Conservation (phyloP, 2,888 invertebrate species). For the Amphipoea oculea region DNA sequence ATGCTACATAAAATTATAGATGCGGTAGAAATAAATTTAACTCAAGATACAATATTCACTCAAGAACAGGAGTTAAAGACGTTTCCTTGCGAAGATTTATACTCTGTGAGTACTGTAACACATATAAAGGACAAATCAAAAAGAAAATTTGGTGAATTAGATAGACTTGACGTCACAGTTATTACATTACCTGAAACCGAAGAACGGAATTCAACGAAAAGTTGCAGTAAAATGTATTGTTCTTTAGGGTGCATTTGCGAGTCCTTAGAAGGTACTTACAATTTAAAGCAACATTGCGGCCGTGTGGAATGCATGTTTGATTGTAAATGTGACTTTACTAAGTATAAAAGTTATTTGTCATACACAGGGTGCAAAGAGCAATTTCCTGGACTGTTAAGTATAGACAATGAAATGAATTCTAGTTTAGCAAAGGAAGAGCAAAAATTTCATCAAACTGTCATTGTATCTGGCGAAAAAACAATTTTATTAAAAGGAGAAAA, state of each 20-base stretch:
- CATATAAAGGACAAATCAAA: conserved; percentile 80
- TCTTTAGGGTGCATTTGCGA: conserved; percentile 92
- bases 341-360: conserved; percentile 75
- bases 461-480: conserved; percentile 92
- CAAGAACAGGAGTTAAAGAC: conserved; percentile 78
- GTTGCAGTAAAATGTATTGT: conserved; percentile 90
- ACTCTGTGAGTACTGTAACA: conserved; percentile 39
- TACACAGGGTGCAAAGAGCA: conserved; percentile 72
- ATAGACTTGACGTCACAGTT: conserved; percentile 92
- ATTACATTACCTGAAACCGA: conserved; percentile 86
- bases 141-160: conserved; percentile 88
- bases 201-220: conserved; percentile 16
- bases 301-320: conserved; percentile 91
- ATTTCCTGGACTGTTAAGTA: conserved; percentile 80
- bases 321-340: conserved; percentile 84
- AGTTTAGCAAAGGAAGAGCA: conserved; percentile 92
- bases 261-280: conserved; percentile 87
- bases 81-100: conserved; percentile 65
- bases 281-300: conserved; percentile 91
- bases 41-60: conserved; percentile 88
- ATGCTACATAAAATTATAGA: conserved; percentile 90
- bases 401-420: conserved; percentile 88
- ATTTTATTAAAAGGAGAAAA: conserved; percentile 91
- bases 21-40: conserved; percentile 91
- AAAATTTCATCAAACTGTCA: conserved; percentile 93